A percentile compares a stretch with the other conserved stretches of the same genome.
Evolutionary conservation across 64 coral and sea anemone genomes (phyloP).

Genomic region (Dendronephthya gigantea): DNA sequence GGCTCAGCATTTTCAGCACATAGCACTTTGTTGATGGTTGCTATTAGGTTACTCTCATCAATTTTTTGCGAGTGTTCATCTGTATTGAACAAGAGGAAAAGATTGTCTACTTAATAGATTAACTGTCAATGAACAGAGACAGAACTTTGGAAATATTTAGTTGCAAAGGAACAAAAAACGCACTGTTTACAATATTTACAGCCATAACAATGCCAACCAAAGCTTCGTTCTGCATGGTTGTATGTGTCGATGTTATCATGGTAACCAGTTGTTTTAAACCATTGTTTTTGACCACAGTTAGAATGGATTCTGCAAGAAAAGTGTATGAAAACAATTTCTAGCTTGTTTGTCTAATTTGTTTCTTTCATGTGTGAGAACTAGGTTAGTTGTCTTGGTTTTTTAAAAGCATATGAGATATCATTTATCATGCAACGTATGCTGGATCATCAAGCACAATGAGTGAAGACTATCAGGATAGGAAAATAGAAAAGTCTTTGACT

Average conservation of each 20-base stretch:
- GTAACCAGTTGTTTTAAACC: not conserved
- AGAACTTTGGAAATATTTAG: too few species aligned
- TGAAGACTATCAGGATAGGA: too few species aligned
- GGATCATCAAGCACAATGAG: too few species aligned
- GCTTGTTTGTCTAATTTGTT: too few species aligned
- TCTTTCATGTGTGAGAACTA: not conserved
- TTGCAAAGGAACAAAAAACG: not conserved
- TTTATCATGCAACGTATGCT: too few species aligned
- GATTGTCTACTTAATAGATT: not conserved
- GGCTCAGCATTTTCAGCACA: not conserved
- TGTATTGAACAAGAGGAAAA: not conserved
- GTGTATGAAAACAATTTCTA: not conserved
- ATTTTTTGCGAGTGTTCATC: not conserved
- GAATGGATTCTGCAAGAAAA: conserved; percentile 8
- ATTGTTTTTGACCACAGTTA: not conserved
- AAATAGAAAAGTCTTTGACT: too few species aligned
- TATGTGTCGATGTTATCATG: not conserved
- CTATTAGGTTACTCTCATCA: not conserved
- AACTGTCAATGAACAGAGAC: not conserved
- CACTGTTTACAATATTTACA: not conserved
- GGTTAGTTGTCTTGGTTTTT: too few species aligned
- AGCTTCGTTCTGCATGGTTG: conserved; percentile 2
- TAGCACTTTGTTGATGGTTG: not conserved
- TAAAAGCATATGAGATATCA: too few species aligned
- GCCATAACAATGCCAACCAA: not conserved